Base-by-base conservation (phyloP, 1,140 invertebrate genomes). In the Leptopilina clavipes region DNA sequence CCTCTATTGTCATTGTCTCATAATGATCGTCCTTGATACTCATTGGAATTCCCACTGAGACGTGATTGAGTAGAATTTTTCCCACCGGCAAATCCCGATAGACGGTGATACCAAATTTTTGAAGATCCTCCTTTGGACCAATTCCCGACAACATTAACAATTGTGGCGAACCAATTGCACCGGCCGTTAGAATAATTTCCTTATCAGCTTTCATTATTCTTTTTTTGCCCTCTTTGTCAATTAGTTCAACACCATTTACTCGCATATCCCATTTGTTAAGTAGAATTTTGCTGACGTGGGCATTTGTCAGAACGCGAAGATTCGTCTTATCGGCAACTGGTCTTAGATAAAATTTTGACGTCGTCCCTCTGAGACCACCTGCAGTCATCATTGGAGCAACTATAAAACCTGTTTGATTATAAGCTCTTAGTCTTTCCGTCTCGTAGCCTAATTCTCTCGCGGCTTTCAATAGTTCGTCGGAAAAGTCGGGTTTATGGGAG, bases 371-470 rank as follows among this genome's bases (percentile, higher is more conserved):
- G 2, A 90, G 86, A 3, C 93, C 93, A 72, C 93, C 87, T 18
- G 92, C 84, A 5, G 91, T 91, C 0, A 93, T 92, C 86, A 89
- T 93, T 81, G 91, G 89, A 0, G 89, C 89, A 0, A 90, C 73
- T 88, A 89, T 90, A 81, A 93, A 92, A 19, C 93, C 92, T 65
- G 93, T 92, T 70, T 93, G 93, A 17, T 90, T 90, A 17, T 91
- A 90, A 5, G 89, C 92, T 83, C 93, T 95, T 8, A 95, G 92
- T 80, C 94, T 93, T 25, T 89, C 92, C 72, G 92, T 93, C 44
- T 91, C 88, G 80, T 95, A 96, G 0, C 95, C 95, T 19, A 97
- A 79, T 80, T 96, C 93, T 65, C 88, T 80, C 0, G 94, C 95
- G 0, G 95, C 94, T 80, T 93, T 90, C 14, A 95, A 89, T 77